Base-by-base conservation (phyloP, 2,888 invertebrate species). In the Leucophenga maculata region DNA sequence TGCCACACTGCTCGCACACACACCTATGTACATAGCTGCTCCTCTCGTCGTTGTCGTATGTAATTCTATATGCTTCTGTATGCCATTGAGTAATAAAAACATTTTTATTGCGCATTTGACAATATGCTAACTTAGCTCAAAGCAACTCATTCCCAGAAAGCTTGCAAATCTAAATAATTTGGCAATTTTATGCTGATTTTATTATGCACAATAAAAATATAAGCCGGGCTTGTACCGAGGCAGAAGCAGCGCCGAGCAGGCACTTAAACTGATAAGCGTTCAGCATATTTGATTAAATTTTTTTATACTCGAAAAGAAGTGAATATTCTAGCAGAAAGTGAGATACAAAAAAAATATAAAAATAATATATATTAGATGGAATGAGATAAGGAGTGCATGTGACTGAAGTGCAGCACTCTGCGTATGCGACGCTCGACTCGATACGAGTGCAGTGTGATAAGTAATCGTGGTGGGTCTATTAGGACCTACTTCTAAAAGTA, bases 41-140 rank as follows among this genome's bases (percentile, higher is more conserved):
- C n/a, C n/a, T n/a, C n/a, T n/a, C n/a, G n/a, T n/a, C n/a, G n/a
- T n/a, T n/a, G n/a, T 50, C 14, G n/a, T n/a, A 50, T 50, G 50
- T 18, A 50, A n/a, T n/a, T n/a, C 50, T 18, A 50, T 50, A 39
- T 39, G 11, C 16, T 50, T 48, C 8, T 50, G 46, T 50, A n/a
- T 50, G 50, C 50, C 39, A 39, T 50, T 64, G 22, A 18, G 62
- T 55, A 55, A 83, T 84, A 84, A 81, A 83, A 81, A 69, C 69
- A 72, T 67, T 79, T 80, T 81, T 81, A 81, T 81, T 84, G 80
- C 82, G 83, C 82, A 84, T 81, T 83, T 83, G 84, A 82, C 84
- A 83, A 84, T 80, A 82, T 84, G 78, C 26, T n/a, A n/a, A 57
- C n/a, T 14, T 26, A 57, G 39, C 39, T 39, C 11, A 39, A 39